Percentiles rank a stretch among this genome's conserved stretches.
phyloP scores from a whole-genome alignment of 2,113 vertebrate genomes.

The Cariama cristata region DNA sequence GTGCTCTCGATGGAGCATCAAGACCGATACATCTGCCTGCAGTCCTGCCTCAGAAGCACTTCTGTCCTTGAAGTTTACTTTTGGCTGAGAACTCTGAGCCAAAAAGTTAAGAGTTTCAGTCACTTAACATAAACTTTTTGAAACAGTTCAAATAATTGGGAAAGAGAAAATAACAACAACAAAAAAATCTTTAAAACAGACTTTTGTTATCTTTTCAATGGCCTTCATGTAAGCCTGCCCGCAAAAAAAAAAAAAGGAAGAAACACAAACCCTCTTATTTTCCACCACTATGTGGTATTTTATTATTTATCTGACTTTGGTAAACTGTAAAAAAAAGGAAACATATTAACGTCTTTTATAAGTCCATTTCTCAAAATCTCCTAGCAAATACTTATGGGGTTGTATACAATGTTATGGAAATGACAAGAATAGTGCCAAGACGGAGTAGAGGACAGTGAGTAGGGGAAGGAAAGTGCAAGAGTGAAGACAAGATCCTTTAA shows the following conservation, averaged over 20 bases:
- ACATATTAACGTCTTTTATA: neutral
- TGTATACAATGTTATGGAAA: neutral
- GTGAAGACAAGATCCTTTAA: neutral
- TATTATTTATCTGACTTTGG: neutral
- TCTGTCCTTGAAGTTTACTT: neutral
- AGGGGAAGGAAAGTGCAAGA: neutral
- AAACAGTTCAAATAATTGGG: neutral
- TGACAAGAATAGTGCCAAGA: neutral
- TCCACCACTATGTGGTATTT: neutral
- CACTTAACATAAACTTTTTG: neutral
- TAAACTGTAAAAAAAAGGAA: neutral
- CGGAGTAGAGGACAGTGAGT: neutral
- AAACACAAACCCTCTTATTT: neutral
- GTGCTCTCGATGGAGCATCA: neutral
- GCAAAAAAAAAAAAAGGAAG: neutral
- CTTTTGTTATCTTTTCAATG: neutral
- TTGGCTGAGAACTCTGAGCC: neutral
- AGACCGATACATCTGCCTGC: neutral
- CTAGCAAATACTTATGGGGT: neutral
- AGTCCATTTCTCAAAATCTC: neutral
- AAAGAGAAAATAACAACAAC: neutral
- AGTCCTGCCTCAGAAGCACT: neutral
- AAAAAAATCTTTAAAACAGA: neutral
- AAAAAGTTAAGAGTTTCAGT: neutral
- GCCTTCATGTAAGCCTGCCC: neutral